phyloP scores from a whole-genome alignment of 2,888 invertebrate genomes.

The Acleris holmiana region DNA sequence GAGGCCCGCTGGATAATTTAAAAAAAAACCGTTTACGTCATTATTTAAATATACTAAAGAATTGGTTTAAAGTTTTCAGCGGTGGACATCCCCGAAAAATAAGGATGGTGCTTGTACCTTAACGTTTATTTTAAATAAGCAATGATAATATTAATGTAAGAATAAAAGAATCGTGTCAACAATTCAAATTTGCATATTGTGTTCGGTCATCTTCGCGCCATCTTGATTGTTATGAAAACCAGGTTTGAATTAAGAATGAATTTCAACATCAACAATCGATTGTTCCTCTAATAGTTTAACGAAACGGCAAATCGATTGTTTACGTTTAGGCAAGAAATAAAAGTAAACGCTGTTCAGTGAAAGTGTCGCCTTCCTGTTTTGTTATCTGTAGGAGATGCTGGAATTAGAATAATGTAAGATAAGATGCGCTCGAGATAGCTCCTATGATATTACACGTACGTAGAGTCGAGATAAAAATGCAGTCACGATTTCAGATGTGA shows the following conservation, averaged over 20 bases:
- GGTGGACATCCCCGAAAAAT: too few species aligned
- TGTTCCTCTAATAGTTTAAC: constrained; percentile 15
- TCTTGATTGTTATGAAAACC: constrained; percentile 25
- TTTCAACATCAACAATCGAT: constrained; percentile 13
- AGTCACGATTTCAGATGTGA: constrained; percentile 38
- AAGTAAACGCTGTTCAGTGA: constrained; percentile 32
- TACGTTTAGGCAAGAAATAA: constrained; percentile 21
- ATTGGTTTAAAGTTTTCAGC: too few species aligned
- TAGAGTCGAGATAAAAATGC: constrained; percentile 49
- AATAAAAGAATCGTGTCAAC: neutral
- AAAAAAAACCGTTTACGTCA: too few species aligned
- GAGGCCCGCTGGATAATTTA: neutral
- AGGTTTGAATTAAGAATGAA: constrained; percentile 18
- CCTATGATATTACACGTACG: constrained; percentile 38
- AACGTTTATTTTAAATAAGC: neutral
- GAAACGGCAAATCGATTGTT: constrained; percentile 31
- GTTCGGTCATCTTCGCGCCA: neutral
- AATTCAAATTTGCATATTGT: neutral
- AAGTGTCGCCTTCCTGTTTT: constrained; percentile 27
- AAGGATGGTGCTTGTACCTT: too few species aligned
- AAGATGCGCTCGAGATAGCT: constrained; percentile 26
- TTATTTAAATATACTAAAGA: too few species aligned
- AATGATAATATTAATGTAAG: neutral
- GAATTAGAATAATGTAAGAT: constrained; percentile 21
- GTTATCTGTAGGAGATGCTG: constrained; percentile 33